Conservation (phyloP, 2,888 invertebrate genomes). For the Drosophila falleni region DNA sequence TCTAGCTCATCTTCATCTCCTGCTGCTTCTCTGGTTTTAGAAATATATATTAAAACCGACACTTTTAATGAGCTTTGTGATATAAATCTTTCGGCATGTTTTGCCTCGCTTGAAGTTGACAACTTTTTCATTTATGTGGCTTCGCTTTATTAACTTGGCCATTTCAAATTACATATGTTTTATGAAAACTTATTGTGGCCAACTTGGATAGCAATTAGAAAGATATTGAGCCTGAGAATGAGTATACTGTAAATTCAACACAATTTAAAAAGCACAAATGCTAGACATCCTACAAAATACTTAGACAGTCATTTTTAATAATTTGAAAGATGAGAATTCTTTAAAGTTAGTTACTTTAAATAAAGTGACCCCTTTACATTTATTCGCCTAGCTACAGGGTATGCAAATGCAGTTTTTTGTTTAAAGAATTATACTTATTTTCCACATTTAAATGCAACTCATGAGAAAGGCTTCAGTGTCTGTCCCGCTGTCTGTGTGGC, state of each 20-base stretch:
- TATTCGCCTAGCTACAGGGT: background rate
- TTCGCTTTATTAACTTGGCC: conserved; percentile 49
- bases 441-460: conserved; percentile 43
- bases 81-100: conserved; percentile 72
- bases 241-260: background rate
- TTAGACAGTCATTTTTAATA: background rate
- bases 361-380: background rate
- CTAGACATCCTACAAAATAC: no score
- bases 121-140: conserved; percentile 51
- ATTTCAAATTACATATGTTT: conserved; percentile 44
- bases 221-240: conserved; percentile 49
- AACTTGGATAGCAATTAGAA: conserved; percentile 49
- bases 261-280: no score
- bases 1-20: background rate
- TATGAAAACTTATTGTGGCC: conserved; percentile 14
- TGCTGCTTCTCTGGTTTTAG: conserved; percentile 2
- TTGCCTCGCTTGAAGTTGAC: conserved; percentile 32
- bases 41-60: conserved; percentile 67
- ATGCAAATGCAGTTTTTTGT: conserved; percentile 1
- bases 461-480: conserved; percentile 26
- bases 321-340: background rate
- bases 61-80: conserved; percentile 80
- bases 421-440: background rate
- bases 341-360: background rate
- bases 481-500: conserved; percentile 14